Evolutionary conservation across 2,888 invertebrate genomes (phyloP), one percentile per base, ranked within the genome.

Genomic region (Diarsia mendica): DNA sequence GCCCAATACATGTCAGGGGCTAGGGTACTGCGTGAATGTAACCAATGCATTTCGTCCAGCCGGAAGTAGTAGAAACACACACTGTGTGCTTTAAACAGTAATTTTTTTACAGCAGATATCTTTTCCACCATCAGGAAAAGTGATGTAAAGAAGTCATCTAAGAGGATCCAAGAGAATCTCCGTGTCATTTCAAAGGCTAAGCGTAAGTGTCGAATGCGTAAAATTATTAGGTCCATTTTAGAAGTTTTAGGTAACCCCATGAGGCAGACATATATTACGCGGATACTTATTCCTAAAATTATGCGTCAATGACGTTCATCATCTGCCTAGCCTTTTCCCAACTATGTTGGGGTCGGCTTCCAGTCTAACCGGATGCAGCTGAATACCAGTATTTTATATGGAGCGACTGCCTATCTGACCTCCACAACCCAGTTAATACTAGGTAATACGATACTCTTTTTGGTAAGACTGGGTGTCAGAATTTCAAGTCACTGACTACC

Each of bases 211-310:
- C 28, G 46, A 46, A 58, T 28, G 58, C 28, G 28, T 58, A 18
- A 15, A 48, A 63, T 46, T 48, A 48, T n/a, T 48, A 3, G 33
- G 11, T 65, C 65, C 11, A 39, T 70, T 65, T 11, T 49, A 15
- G 20, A 51, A 23, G 48, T 20, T 51, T 3, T 53, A 44, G 58
- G 18, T 68, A 9, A 9, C n/a, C 33, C 15, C 28, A 66, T 33
- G 13, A 33, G 20, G 1, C 18, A 28, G 44, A 44, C 10, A 23
- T 44, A 48, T 6, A 49, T 33, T 15, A 49, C 46, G 33, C 10
- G 23, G 46, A 28, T 18, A 15, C 11, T 53, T 46, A 48, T 68
- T 53, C 28, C 53, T 72, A 72, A 39, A 69, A 69, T 20, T 23
- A 46, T 18, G 15, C 39, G 46, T 23, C 48, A 58, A 15, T 71